phyloP scores from a whole-genome alignment of 1,140 invertebrate species.

The Eumeta japonica region DNA sequence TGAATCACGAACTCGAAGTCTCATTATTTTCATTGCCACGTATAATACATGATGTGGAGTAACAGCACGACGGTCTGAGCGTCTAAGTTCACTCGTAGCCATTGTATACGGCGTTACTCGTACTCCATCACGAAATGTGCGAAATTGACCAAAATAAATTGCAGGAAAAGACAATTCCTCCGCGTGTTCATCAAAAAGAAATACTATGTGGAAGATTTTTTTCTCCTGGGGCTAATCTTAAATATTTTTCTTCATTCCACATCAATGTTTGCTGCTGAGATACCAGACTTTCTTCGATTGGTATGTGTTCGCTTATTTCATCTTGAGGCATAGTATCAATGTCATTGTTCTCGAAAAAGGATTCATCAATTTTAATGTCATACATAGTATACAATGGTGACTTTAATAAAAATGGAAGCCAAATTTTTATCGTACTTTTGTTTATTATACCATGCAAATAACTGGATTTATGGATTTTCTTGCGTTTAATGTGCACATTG shows the following conservation, averaged over 20 bases:
- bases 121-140: neutral
- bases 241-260: constrained; percentile 1
- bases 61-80: neutral
- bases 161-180: constrained; percentile 1
- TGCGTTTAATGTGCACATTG: constrained; percentile 22
- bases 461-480: constrained; percentile 23
- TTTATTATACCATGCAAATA: constrained; percentile 10
- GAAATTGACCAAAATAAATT: neutral
- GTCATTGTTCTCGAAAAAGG: constrained; percentile 1
- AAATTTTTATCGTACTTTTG: constrained; percentile 12
- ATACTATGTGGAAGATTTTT: no score
- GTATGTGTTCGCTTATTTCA: constrained; percentile 1
- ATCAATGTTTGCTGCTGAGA: constrained; percentile 1
- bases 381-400: constrained; percentile 1
- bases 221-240: constrained; percentile 1
- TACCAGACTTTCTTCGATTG: constrained; percentile 1
- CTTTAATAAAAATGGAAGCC: no score
- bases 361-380: neutral
- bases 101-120: no score
- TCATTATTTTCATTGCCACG: no score
- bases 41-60: constrained; percentile 1
- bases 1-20: no score
- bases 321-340: constrained; percentile 1
- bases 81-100: constrained; percentile 1
- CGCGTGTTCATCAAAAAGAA: neutral